phyloP scores from a whole-genome alignment of 1,140 invertebrate genomes.

The Tyrophagus putrescentiae region DNA sequence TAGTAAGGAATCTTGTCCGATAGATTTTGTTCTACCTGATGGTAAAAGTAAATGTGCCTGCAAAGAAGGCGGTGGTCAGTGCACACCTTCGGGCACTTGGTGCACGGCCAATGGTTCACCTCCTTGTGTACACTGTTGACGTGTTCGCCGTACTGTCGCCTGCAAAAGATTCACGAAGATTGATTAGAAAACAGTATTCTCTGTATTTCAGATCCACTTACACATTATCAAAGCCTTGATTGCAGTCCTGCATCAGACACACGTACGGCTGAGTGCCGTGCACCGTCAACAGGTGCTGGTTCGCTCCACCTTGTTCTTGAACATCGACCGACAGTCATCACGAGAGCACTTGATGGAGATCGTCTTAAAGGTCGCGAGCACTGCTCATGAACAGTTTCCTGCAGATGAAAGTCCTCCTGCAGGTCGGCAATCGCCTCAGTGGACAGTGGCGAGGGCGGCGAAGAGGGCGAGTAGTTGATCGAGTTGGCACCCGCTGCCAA shows the following conservation, averaged over 20 bases:
- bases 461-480: too few species aligned
- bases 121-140: neutral
- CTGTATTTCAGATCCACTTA: neutral
- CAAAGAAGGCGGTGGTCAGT: constrained; percentile 3
- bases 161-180: neutral
- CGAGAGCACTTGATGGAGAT: constrained; percentile 2
- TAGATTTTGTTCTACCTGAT: too few species aligned
- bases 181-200: neutral
- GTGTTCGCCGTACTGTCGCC: constrained; percentile 6
- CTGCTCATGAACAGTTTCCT: neutral
- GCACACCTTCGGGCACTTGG: neutral
- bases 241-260: neutral
- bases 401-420: neutral
- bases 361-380: constrained; percentile 5
- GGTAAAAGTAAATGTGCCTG: constrained; percentile 2
- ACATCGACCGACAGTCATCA: constrained; percentile 7
- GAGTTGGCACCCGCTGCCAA: too few species aligned
- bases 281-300: neutral
- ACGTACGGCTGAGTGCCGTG: neutral
- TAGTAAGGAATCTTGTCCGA: too few species aligned
- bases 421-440: neutral
- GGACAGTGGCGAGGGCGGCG: too few species aligned
- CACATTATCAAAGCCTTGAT: constrained; percentile 7
- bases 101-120: neutral
- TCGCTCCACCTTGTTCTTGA: constrained; percentile 4